Evolutionary conservation across 1,140 invertebrate species (phyloP).

Genomic region (Bathynomus jamesi): DNA sequence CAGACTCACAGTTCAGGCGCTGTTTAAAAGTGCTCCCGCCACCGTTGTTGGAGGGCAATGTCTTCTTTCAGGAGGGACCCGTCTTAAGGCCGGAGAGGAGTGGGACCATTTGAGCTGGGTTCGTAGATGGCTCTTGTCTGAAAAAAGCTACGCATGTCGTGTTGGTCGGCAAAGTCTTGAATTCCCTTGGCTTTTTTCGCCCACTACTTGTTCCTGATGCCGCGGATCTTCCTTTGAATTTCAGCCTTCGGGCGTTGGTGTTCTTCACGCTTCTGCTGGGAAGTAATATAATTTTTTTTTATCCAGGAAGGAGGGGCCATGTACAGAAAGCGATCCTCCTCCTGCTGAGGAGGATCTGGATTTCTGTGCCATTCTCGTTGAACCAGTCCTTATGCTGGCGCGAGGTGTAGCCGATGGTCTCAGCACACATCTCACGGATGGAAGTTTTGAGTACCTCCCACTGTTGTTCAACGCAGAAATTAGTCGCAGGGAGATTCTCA

Average conservation of each 20-base stretch:
- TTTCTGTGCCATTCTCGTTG: neutral
- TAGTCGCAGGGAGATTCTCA: neutral
- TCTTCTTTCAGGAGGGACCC: neutral
- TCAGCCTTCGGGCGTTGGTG: neutral
- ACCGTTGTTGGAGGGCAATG: neutral
- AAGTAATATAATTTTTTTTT: no score
- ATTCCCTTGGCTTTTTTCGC: neutral
- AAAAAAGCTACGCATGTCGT: neutral
- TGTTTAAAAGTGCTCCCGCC: conserved; percentile 1
- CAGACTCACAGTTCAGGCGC: neutral
- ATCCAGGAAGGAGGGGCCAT: neutral
- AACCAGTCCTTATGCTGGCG: neutral
- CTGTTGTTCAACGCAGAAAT: neutral
- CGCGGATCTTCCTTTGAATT: neutral
- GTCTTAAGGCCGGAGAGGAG: neutral
- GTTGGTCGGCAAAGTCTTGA: neutral
- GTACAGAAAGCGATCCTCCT: neutral
- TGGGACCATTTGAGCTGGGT: neutral
- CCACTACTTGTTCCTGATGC: conserved; percentile 2
- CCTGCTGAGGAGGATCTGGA: neutral
- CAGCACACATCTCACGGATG: neutral
- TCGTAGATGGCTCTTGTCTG: neutral
- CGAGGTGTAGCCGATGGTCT: neutral
- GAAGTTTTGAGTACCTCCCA: neutral
- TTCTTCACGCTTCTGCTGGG: neutral